Base-by-base conservation (phyloP, 1,140 invertebrate species). In the Mamestra configurata region DNA sequence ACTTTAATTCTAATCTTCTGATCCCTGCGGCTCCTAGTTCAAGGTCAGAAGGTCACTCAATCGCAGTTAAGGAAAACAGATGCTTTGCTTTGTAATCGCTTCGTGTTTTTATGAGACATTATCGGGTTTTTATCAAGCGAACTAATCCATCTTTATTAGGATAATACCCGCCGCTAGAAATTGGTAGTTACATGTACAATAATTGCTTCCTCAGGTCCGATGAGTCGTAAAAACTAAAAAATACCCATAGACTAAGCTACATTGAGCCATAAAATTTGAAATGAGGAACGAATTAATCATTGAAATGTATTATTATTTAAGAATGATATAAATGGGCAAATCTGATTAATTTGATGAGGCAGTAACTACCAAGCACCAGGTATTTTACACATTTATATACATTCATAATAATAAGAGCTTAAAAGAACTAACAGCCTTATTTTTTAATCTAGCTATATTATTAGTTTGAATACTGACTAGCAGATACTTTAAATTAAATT, bases 141-240 rank as follows among this genome's bases (percentile, higher is more conserved):
- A 46, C 11, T 46, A 46, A 46, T 15, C 43, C 43, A 46, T 13
- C 43, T 46, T 46, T 15, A 15, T 46, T 46, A 46, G 11, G 13
- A 15, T 46, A 46, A 46, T 15, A 15, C 43, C 43, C 11, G 1
- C 43, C 11, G 1, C 6, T 46, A 13, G 13, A 15, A 46, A 46
- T 15, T 15, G 43, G 43, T 13, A 15, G 43, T 46, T 46, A 46
- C 13, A 46, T 15, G 1, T 46, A 15, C 1, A 24, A 24, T 27
- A 55, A 55, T 13, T 55, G 22, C 53, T 55, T 55, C 53, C 22
- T 55, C 11, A 55, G 53, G 4, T 55, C 10, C 0, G 53, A 55
- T 55, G 22, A 55, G 53, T 24, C 22, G 22, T 55, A 55, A 55
- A 55, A 55, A 55, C 53, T 55, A 24, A 24, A 27, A 55, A 24